Evolutionary conservation across 2,113 vertebrate genomes (phyloP), one percentile per base, ranked within the genome.

Genomic region (Nothobranchius kuhntae): DNA sequence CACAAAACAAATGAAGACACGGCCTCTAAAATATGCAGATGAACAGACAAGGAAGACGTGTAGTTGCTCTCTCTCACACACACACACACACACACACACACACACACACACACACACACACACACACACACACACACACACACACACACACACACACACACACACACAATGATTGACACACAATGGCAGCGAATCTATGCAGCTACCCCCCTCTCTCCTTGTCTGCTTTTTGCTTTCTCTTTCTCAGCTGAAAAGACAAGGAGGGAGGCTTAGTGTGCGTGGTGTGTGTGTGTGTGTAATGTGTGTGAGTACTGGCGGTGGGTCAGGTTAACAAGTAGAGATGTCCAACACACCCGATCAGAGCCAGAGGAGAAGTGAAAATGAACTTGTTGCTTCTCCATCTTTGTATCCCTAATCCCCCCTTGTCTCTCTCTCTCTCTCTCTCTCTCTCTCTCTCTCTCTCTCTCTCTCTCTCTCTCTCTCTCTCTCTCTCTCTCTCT

Each of bases 131-230:
- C 46, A 52, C 69, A 55, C 55, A 66, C 66, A 64, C 72, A 52
- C 44, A 69, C 62, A 59, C 56, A 68, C 51, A 56, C 48, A 61
- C 51, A 59, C 13, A 61, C 51, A 69, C 36, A 77, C 64, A 73
- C 62, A 86, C 61, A 78, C 73, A 80, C 67, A 79, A 89, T 93
- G 92, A 93, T 92, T 92, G 92, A 92, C 92, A 93, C 90, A 93
- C 92, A 93, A 93, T 92, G 89, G 92, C 79, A 84, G 82, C 58
- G 81, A 92, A 92, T 93, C 91, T 92, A 92, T 93, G 90, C 88
- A 87, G 72, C 73, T 64, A 81, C 85, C 87, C 75, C 68, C 84
- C 9, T 15, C 35, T 38, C 35, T 35, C 55, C 17, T 13, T 67
- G 67, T 81, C 83, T 84, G 85, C 90, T 85, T 89, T 90, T 80